Evolutionary conservation across 2,113 vertebrate species (phyloP), one percentile per base, ranked within the genome.

Genomic region (Pelecanoides urinatrix): DNA sequence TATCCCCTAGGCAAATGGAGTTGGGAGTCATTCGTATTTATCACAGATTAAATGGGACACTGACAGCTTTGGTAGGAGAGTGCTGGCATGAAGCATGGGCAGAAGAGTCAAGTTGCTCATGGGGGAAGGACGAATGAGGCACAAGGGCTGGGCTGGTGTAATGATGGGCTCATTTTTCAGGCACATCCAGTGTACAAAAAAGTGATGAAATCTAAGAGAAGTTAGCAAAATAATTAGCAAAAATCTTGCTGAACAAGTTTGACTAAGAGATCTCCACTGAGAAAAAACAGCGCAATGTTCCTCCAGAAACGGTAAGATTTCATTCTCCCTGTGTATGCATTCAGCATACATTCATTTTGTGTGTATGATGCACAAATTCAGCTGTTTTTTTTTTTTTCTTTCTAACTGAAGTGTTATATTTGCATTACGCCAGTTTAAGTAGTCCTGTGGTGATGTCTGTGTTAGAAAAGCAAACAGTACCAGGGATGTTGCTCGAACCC

Each of bases 1-100:
- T 96, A 87, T 72, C 67, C 95, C 76, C 86, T 86, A 95, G 92
- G 92, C 92, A 96, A 96, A 93, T 49, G 30, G 79, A 61, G 44
- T 22, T 91, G 76, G 47, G 72, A 95, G 65, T 84, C 3, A 40
- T 42, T 42, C 42, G 4, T 78, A 92, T 97, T 95, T 92, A 95
- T 97, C 95, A 92, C 44, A 74, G 90, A 91, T 89, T 95, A 94
- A 96, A 92, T 77, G 83, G 83, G 92, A 86, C 76, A 81, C 86
- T 86, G 88, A 94, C 88, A 94, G 72, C 90, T 81, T 75, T 92
- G 81, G 87, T 75, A 79, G 66, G 47, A 88, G 44, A 56, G 38
- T 32, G 70, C 80, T 90, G 95, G 76, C 49, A 82, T 45, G 68
- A 94, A 89, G 34, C 76, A 86, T 6, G 80, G 75, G 36, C 62